Conservation (phyloP, 1,140 invertebrate genomes). For the Riptortus pedestris region DNA sequence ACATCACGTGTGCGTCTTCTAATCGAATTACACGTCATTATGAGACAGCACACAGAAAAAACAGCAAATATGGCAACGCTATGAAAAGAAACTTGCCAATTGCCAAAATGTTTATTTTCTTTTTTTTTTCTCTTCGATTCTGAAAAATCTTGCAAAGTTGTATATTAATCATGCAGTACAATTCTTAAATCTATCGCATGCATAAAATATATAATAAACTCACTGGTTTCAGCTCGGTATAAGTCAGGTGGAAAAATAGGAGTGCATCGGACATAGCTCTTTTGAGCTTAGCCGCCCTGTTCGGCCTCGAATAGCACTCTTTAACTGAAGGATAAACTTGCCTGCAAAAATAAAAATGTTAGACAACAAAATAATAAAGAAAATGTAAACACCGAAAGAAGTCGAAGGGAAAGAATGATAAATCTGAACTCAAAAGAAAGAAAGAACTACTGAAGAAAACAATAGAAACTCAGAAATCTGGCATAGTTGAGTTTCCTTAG, state of each 20-base stretch:
- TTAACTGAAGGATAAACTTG: constrained; percentile 37
- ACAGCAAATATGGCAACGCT: constrained; percentile 2
- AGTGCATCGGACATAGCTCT: constrained; percentile 39
- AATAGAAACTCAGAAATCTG: background rate
- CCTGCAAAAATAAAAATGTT: constrained; percentile 33
- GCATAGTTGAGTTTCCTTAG: background rate
- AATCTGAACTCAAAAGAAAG: background rate
- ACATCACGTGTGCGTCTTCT: background rate
- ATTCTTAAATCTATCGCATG: background rate
- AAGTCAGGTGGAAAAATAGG: constrained; percentile 39
- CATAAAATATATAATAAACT: constrained; percentile 22
- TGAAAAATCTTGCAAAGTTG: background rate
- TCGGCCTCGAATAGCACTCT: constrained; percentile 38
- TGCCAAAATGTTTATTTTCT: background rate
- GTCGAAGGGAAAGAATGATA: background rate
- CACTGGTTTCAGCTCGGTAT: constrained; percentile 39
- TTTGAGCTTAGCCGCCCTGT: constrained; percentile 38
- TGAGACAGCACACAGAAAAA: background rate
- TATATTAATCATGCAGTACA: background rate
- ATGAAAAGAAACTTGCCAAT: constrained; percentile 10
- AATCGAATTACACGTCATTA: background rate
- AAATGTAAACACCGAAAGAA: background rate
- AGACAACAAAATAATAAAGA: background rate
- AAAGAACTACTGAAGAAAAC: background rate
- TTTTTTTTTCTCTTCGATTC: background rate